Conservation (phyloP, 2,797 vertebrate genomes). For the Bradypodion ventrale region DNA sequence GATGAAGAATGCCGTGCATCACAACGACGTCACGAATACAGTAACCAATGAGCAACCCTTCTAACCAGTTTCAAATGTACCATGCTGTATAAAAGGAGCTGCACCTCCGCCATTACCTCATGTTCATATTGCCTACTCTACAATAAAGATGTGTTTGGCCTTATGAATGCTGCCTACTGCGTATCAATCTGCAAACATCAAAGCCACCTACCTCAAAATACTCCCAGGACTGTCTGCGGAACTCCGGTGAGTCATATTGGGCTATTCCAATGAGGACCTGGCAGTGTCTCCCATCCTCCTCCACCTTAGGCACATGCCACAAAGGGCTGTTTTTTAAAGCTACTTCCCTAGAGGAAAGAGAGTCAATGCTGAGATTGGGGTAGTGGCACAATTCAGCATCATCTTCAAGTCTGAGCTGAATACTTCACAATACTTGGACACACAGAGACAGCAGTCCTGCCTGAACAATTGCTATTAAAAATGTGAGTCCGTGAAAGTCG, state of each 20-base stretch:
- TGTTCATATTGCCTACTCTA: too few relatives aligned
- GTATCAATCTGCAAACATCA: too few relatives aligned
- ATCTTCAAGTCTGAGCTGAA: background rate
- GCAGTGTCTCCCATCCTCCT: constrained; percentile 67
- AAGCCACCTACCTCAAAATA: constrained; percentile 82
- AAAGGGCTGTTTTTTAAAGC: constrained; percentile 88
- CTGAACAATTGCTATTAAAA: background rate
- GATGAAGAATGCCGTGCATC: too few relatives aligned
- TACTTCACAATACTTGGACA: background rate
- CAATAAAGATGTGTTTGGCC: too few relatives aligned
- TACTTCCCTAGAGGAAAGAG: constrained; percentile 79
- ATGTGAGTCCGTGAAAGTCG: too few relatives aligned
- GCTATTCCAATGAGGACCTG: constrained; percentile 82
- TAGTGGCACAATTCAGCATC: background rate
- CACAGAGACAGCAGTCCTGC: background rate
- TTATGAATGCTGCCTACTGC: too few relatives aligned
- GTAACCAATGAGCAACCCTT: too few relatives aligned
- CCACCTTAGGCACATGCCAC: constrained; percentile 62
- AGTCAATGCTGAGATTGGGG: background rate
- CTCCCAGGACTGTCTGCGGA: constrained; percentile 84
- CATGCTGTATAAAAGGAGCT: too few relatives aligned
- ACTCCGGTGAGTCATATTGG: constrained; percentile 89
- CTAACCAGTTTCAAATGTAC: too few relatives aligned
- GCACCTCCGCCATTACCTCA: too few relatives aligned
- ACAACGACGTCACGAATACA: too few relatives aligned